Conservation (phyloP, 2,888 invertebrate species). For the Pristionchus exspectatus region DNA sequence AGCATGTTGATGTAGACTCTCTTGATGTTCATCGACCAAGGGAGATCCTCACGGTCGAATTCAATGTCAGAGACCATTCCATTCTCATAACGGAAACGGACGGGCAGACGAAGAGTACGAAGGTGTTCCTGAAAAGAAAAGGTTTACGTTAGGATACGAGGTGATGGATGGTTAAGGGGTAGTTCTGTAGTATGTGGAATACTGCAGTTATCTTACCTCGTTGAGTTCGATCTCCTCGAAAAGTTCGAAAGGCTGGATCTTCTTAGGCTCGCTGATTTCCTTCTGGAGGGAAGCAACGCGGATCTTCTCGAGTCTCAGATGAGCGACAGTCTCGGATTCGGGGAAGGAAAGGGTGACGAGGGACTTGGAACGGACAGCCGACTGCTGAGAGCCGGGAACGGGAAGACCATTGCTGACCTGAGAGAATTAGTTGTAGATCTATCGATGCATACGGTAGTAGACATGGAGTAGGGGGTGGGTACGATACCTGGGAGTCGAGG, state of each 20-base stretch:
- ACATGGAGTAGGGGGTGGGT: neutral
- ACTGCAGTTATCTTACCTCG: neutral
- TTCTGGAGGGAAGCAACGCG: conserved; percentile 47
- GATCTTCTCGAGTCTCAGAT: conserved; percentile 37
- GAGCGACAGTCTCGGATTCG: conserved; percentile 26
- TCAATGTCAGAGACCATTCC: conserved; percentile 67
- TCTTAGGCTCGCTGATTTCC: conserved; percentile 48
- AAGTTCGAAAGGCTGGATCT: conserved; percentile 53
- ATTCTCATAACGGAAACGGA: conserved; percentile 60
- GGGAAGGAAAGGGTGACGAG: conserved; percentile 60
- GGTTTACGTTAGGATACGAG: neutral
- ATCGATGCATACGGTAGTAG: neutral
- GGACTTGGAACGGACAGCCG: conserved; percentile 69
- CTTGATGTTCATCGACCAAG: conserved; percentile 76
- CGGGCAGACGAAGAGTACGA: conserved; percentile 49
- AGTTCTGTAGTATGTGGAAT: neutral
- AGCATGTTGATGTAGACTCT: conserved; percentile 74
- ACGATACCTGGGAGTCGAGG: conserved; percentile 46
- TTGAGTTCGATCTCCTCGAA: conserved; percentile 52
- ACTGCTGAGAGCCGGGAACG: conserved; percentile 66
- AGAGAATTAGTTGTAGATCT: neutral
- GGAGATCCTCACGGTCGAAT: conserved; percentile 68
- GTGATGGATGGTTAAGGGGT: neutral
- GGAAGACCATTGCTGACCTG: conserved; percentile 73
- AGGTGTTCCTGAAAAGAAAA: conserved; percentile 31